Evolutionary conservation across 2,113 vertebrate species (phyloP).

Genomic region (Protomyctophum bolini): DNA sequence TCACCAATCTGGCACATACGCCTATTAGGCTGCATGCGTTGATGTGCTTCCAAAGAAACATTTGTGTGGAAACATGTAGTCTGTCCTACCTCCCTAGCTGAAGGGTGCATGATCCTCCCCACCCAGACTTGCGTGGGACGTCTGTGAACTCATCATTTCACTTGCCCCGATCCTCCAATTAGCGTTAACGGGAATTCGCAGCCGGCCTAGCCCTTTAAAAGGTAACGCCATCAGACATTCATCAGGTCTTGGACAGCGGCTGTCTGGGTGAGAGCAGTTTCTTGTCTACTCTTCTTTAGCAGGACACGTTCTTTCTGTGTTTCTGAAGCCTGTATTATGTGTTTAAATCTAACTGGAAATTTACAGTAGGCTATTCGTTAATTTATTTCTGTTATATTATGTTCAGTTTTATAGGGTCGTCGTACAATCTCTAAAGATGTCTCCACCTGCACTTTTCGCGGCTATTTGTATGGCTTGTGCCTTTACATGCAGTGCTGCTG

Average conservation of each 20-base stretch:
- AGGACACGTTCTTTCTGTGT: too few relatives aligned
- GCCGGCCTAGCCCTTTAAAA: constrained; percentile 52
- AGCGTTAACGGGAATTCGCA: constrained; percentile 35
- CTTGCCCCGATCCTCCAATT: constrained; percentile 51
- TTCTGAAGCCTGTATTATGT: neutral
- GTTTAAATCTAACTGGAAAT: neutral
- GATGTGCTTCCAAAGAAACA: constrained; percentile 65
- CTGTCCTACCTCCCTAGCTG: constrained; percentile 27
- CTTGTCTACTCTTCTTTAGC: neutral
- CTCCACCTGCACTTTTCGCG: constrained; percentile 32
- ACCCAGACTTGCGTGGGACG: neutral
- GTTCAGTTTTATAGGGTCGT: constrained; percentile 26
- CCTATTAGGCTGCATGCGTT: constrained; percentile 31
- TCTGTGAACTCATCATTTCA: constrained; percentile 66
- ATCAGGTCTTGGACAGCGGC: constrained; percentile 21
- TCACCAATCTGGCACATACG: constrained; percentile 55
- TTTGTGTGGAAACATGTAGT: constrained; percentile 49
- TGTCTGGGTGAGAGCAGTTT: constrained; percentile 10
- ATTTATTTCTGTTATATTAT: neutral
- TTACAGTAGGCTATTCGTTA: neutral
- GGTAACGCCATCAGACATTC: constrained; percentile 2
- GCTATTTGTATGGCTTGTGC: constrained; percentile 46
- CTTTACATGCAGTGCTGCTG: constrained; percentile 16
- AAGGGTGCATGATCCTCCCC: constrained; percentile 48
- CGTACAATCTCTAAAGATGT: constrained; percentile 40